Conservation (phyloP, 2,113 vertebrate species). For the Camelus dromedarius region DNA sequence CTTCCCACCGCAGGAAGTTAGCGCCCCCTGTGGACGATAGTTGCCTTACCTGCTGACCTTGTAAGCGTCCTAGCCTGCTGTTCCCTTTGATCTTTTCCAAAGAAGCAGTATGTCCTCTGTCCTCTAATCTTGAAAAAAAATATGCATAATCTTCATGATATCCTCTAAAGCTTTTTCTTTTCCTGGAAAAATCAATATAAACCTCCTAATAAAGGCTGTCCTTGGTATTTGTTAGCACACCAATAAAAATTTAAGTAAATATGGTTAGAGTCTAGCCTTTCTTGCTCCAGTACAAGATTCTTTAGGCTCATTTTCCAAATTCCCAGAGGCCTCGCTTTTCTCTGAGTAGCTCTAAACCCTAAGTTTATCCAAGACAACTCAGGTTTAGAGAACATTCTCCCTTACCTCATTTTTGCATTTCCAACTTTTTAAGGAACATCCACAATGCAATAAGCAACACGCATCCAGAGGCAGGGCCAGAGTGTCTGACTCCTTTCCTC, state of each 20-base stretch:
- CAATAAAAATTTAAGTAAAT: not conserved
- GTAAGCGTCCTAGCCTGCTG: no score
- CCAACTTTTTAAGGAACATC: not conserved
- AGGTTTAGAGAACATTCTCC: not conserved
- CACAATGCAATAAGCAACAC: not conserved
- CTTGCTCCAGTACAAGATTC: not conserved
- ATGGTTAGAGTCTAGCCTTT: not conserved
- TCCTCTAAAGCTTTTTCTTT: not conserved
- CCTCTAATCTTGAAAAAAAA: not conserved
- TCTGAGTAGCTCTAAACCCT: not conserved
- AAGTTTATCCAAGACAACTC: not conserved
- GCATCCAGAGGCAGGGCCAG: not conserved
- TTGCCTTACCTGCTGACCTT: not conserved
- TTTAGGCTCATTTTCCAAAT: not conserved
- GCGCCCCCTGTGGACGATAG: fast-evolving
- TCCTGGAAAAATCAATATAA: not conserved
- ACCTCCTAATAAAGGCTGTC: not conserved
- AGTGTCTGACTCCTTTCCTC: not conserved
- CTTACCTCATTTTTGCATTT: not conserved
- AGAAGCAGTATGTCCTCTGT: not conserved
- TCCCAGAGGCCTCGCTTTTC: not conserved
- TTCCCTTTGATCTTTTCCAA: not conserved
- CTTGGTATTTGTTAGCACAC: not conserved
- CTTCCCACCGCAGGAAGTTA: no score
- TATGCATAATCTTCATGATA: not conserved